phyloP scores from a whole-genome alignment of 1,140 invertebrate genomes.

The Drosophila teissieri region DNA sequence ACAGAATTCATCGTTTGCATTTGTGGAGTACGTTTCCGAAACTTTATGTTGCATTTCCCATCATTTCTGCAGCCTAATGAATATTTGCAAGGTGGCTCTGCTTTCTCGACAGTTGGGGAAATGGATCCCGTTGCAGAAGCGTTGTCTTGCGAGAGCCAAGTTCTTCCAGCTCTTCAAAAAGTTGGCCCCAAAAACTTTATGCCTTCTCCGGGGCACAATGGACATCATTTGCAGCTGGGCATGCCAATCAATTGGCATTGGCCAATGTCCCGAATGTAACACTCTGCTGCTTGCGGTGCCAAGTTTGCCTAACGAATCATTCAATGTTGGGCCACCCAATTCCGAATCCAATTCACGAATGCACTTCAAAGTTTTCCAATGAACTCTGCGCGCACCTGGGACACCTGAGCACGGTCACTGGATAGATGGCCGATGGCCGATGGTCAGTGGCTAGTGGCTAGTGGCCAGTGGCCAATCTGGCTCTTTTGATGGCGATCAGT shows the following conservation, averaged over 20 bases:
- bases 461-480: not conserved
- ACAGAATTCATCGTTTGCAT: slow-evolving; percentile 36
- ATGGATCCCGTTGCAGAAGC: slow-evolving; percentile 27
- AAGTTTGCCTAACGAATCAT: slow-evolving; percentile 57
- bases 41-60: slow-evolving; percentile 17
- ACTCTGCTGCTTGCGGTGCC: slow-evolving; percentile 7
- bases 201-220: slow-evolving; percentile 15
- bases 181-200: slow-evolving; percentile 26
- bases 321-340: slow-evolving; percentile 35
- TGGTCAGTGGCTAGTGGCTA: not conserved
- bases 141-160: not conserved
- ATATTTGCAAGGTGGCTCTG: not conserved
- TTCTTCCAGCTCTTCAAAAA: slow-evolving; percentile 24
- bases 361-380: slow-evolving; percentile 73
- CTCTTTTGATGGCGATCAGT: slow-evolving; percentile 26
- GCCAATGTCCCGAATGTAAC: slow-evolving; percentile 26
- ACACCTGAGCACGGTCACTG: slow-evolving; percentile 36
- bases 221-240: slow-evolving; percentile 38
- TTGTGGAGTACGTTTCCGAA: slow-evolving; percentile 22
- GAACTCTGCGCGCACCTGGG: slow-evolving; percentile 51
- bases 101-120: not conserved
- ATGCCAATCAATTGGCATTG: slow-evolving; percentile 35
- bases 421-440: slow-evolving; percentile 2
- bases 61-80: not conserved
- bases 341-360: slow-evolving; percentile 11